These are phyloP conservation scores for Rhinatrema bivittatum DNA, from an alignment of 2,797 vertebrate species.

Conservation along the genomic window DNA sequence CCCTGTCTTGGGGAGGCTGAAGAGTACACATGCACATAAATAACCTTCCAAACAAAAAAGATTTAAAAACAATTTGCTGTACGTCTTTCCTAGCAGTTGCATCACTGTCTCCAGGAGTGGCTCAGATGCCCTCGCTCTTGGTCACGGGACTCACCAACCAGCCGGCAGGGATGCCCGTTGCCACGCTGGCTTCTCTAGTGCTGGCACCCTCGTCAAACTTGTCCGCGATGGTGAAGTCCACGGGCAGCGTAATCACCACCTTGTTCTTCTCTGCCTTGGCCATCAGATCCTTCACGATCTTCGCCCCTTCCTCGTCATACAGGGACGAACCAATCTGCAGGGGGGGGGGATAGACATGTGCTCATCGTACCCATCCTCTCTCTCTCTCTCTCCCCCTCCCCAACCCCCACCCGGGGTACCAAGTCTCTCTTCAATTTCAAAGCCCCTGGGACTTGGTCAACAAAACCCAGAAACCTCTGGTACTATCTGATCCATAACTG, in stretches of 20 bases:
- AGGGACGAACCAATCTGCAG: slow-evolving; percentile 86
- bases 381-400: not conserved
- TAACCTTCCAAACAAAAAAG: too few species aligned
- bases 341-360: not conserved
- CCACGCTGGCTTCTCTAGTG: slow-evolving; percentile 74
- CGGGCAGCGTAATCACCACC: slow-evolving; percentile 87
- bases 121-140: too few species aligned
- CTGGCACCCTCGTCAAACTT: slow-evolving; percentile 88
- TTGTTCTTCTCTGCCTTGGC: slow-evolving; percentile 89
- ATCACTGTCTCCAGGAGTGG: too few species aligned
- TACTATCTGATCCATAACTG: too few species aligned
- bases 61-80: too few species aligned
- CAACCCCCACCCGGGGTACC: not conserved
- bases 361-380: not conserved
- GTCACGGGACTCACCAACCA: slow-evolving; percentile 89
- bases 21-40: too few species aligned
- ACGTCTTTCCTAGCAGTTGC: too few species aligned
- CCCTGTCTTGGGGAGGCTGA: too few species aligned
- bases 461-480: too few species aligned
- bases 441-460: too few species aligned
- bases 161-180: slow-evolving; percentile 79
- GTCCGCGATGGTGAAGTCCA: slow-evolving; percentile 88
- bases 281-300: slow-evolving; percentile 94
- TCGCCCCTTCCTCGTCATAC: slow-evolving; percentile 89
- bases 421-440: too few species aligned